phyloP scores from a whole-genome alignment of 1,140 invertebrate species.

The Rhagoletis pomonella region DNA sequence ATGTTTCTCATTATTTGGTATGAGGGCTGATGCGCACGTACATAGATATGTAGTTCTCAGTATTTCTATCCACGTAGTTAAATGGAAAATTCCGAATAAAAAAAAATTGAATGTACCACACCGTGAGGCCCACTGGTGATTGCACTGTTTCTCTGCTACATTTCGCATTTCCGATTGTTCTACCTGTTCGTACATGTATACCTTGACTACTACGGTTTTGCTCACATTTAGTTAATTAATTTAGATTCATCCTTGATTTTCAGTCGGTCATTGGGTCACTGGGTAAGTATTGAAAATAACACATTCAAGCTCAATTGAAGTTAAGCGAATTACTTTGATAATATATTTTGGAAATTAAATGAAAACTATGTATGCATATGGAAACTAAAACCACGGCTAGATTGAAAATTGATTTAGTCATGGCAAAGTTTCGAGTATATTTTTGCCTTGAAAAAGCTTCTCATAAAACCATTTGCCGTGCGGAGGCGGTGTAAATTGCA shows the following conservation, averaged over 20 bases:
- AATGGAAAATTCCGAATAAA: not conserved
- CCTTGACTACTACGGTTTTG: not conserved
- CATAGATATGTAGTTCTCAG: not conserved
- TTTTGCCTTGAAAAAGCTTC: no score
- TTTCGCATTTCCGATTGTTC: not conserved
- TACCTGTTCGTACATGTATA: not conserved
- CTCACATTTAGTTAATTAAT: constrained; percentile 36
- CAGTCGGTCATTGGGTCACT: constrained; percentile 9
- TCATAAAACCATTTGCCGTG: no score
- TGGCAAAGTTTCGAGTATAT: no score
- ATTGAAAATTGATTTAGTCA: no score
- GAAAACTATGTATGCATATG: no score
- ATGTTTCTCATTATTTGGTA: no score
- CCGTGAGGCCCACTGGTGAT: not conserved
- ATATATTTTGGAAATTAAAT: no score
- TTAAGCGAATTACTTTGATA: no score
- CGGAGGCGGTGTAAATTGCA: no score
- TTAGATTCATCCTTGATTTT: constrained; percentile 22
- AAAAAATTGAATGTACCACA: not conserved
- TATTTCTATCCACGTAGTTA: not conserved
- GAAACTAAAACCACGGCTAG: no score
- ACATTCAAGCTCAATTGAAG: no score
- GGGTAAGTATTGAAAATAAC: not conserved
- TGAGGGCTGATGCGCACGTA: not conserved
- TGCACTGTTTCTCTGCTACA: not conserved